A percentile compares a stretch with the other conserved stretches of the same genome.
These are phyloP conservation scores for Clarias macrocephalus DNA, from an alignment of 2,113 vertebrate species.

Conservation along the genomic window DNA sequence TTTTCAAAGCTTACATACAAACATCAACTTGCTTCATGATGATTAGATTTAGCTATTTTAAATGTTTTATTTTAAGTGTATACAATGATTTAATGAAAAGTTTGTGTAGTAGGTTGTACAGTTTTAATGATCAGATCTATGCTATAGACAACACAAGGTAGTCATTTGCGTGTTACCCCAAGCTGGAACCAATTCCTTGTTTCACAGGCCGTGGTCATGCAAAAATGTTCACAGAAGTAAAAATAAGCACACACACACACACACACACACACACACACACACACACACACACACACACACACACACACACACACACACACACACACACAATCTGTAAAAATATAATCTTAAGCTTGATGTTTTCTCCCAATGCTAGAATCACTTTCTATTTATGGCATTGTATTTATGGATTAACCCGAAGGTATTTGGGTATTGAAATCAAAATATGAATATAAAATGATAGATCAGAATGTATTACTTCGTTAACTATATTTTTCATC, in stretches of 20 bases:
- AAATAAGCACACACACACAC: neutral
- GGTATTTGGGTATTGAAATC: neutral
- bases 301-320: neutral
- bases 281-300: constrained; percentile 4
- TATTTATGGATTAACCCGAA: no score
- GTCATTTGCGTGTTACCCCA: neutral
- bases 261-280: neutral
- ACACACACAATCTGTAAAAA: neutral
- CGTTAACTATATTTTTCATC: neutral
- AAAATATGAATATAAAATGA: neutral
- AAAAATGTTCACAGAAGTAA: constrained; percentile 24
- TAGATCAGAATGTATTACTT: neutral
- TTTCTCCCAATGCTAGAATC: neutral
- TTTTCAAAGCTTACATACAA: neutral
- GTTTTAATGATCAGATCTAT: neutral
- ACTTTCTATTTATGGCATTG: neutral
- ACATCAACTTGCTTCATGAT: no score
- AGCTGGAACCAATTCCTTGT: constrained; percentile 35
- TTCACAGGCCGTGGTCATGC: constrained; percentile 1
- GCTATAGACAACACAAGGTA: constrained; percentile 11
- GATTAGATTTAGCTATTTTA: neutral
- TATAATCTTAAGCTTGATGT: neutral
- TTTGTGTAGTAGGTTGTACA: neutral
- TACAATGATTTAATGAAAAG: neutral
- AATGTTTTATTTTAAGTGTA: neutral